Evolutionary conservation across 2,113 vertebrate genomes (phyloP), one percentile per base, ranked within the genome.

Genomic region (Fulmarus glacialis): DNA sequence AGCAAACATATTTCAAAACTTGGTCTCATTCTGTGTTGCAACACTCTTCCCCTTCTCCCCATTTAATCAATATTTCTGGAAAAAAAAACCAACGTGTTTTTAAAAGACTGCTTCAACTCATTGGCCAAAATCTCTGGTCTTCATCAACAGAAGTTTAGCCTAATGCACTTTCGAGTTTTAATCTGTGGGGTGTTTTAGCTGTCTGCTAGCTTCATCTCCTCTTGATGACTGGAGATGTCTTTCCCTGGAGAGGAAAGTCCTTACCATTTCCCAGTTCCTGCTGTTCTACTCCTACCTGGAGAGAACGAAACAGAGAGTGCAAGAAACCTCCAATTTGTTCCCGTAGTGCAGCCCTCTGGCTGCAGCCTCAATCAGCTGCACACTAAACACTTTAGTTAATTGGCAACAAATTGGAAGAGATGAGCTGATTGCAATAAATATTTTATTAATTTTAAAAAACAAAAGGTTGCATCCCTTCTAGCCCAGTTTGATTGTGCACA

Each of bases 351-450:
- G 74, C 71, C 85, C 82, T 15, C 53, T n/a, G 72, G 87, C 89
- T 93, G 67, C 78, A 83, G 66, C 91, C 80, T 95, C 93, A 88
- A 71, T 96, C 93, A 95, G 71, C 84, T 72, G 89, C 95, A 42
- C 74, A 19, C 86, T 92, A 91, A 95, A 91, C 89, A 81, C 94
- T 94, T 92, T 6, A 94, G 75, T 90, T 97, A 97, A 97, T 97
- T 94, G 87, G 87, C 93, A 93, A 94, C 91, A 95, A 97, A 96
- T 96, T 82, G 96, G 92, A 64, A 95, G 82, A 80, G 38, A 85
- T 20, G 93, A 96, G 74, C 74, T 96, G 87, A 96, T 94, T 97
- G 93, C 91, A 88, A 94, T 93, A 97, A 96, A 97, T 97, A 97
- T 96, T 93, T 91, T 73, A 95, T 93, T 96, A 94, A 90, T 97